These are phyloP conservation scores for Sebastiscus albofasciatus DNA, from an alignment of 2,797 vertebrate species.

Conservation along the genomic window DNA sequence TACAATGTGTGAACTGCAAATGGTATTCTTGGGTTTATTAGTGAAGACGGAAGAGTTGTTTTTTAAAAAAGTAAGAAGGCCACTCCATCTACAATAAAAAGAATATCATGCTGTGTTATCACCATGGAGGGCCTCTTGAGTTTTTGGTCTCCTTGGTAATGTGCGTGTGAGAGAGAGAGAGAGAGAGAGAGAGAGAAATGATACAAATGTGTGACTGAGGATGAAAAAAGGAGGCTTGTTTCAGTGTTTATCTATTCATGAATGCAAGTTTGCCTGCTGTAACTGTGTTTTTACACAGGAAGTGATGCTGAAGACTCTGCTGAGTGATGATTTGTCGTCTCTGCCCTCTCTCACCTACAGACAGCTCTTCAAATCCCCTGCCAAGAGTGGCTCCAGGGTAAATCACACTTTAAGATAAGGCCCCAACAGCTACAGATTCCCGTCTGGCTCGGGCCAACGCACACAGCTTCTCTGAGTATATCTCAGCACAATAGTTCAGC, in stretches of 20 bases:
- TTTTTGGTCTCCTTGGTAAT: conserved; percentile 61
- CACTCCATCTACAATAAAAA: conserved; percentile 42
- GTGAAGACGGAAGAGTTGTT: conserved; percentile 29
- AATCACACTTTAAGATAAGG: conserved; percentile 71
- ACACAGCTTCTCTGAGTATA: conserved; percentile 29
- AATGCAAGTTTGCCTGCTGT: conserved; percentile 14
- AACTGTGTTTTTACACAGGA: conserved; percentile 21
- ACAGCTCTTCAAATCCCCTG: conserved; percentile 55
- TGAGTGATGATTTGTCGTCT: conserved; percentile 43
- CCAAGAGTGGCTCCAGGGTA: conserved; percentile 50
- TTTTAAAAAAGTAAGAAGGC: conserved; percentile 35
- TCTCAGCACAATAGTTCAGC: conserved; percentile 46
- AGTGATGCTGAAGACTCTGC: conserved; percentile 45
- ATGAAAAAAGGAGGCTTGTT: conserved; percentile 1
- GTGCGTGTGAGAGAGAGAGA: not conserved
- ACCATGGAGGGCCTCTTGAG: conserved; percentile 50
- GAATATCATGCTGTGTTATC: conserved; percentile 46
- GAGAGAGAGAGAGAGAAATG: not conserved
- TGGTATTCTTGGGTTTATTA: conserved; percentile 53
- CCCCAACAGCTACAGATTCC: conserved; percentile 37
- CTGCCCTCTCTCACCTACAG: conserved; percentile 35
- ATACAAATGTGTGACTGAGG: conserved; percentile 8
- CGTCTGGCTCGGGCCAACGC: conserved; percentile 2
- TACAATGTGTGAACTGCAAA: conserved; percentile 48
- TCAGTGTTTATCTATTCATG: conserved; percentile 38